Percentiles rank a stretch among this genome's conserved stretches.
These are phyloP conservation scores for Phalacrocorax aristotelis DNA, from an alignment of 2,113 vertebrate genomes.

Conservation along the genomic window DNA sequence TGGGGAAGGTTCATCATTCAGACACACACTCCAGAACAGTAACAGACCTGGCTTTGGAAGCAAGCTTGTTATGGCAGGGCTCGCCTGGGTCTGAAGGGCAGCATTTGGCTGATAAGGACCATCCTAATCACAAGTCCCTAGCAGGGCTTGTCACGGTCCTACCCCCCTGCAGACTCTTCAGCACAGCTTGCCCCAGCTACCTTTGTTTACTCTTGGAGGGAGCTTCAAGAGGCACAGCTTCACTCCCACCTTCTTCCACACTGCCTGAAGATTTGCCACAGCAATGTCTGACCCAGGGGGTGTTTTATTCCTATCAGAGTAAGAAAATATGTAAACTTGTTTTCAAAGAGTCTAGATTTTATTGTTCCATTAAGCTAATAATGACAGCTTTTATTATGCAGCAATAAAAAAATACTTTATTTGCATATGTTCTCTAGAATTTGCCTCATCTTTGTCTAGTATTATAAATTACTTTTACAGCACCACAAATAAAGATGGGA, in stretches of 20 bases:
- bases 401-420: background rate
- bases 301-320: background rate
- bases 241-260: background rate
- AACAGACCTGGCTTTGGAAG: background rate
- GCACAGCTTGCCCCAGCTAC: background rate
- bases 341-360: background rate
- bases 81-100: background rate
- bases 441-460: background rate
- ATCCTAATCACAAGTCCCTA: background rate
- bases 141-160: background rate
- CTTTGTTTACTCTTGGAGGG: background rate
- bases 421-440: background rate
- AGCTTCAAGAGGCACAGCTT: background rate
- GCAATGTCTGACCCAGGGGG: background rate
- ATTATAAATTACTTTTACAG: background rate
- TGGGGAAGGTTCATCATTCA: background rate
- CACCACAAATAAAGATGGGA: background rate
- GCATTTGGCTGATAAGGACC: background rate
- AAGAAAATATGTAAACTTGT: background rate
- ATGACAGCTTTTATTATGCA: background rate
- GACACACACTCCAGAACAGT: background rate
- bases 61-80: background rate
- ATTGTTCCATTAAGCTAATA: background rate
- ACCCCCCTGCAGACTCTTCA: background rate
- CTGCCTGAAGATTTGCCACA: background rate